These are phyloP conservation scores for Hozukius guyotensis DNA, from an alignment of 2,797 vertebrate species.

Conservation along the genomic window DNA sequence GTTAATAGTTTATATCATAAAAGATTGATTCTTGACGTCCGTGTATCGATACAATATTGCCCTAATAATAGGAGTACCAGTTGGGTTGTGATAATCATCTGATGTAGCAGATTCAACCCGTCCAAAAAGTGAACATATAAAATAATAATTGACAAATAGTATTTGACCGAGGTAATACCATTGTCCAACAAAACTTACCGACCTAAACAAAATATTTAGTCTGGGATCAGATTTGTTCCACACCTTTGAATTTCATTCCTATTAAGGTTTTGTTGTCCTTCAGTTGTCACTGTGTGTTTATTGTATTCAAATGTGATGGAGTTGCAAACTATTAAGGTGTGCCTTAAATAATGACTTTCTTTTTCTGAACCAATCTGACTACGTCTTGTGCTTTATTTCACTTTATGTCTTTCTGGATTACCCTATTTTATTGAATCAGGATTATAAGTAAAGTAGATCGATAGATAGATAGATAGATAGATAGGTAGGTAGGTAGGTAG, in stretches of 20 bases:
- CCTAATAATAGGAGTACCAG: not conserved
- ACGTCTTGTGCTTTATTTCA: conserved; percentile 48
- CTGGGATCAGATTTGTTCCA: conserved; percentile 21
- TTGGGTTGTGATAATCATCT: not conserved
- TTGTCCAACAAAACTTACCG: not conserved
- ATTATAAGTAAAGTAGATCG: not conserved
- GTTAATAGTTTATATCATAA: too few species aligned
- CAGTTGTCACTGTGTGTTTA: conserved; percentile 69
- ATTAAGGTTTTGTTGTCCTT: conserved; percentile 54
- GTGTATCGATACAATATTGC: too few species aligned
- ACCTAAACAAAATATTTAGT: conserved; percentile 24
- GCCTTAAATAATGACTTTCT: conserved; percentile 79
- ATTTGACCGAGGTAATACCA: conserved; percentile 8
- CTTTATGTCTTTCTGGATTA: not conserved
- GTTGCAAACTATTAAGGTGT: conserved; percentile 78
- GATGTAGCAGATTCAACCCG: not conserved
- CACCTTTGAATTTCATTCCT: conserved; percentile 44
- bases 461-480: too few species aligned
- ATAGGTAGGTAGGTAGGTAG: too few species aligned
- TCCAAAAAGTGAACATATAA: not conserved
- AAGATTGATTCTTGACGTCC: too few species aligned
- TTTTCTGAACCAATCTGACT: conserved; percentile 62
- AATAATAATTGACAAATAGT: conserved; percentile 14
- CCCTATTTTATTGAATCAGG: not conserved
- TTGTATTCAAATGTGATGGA: conserved; percentile 72